Base-by-base conservation (phyloP, 2,113 vertebrate genomes). In the Arizona elegans region DNA sequence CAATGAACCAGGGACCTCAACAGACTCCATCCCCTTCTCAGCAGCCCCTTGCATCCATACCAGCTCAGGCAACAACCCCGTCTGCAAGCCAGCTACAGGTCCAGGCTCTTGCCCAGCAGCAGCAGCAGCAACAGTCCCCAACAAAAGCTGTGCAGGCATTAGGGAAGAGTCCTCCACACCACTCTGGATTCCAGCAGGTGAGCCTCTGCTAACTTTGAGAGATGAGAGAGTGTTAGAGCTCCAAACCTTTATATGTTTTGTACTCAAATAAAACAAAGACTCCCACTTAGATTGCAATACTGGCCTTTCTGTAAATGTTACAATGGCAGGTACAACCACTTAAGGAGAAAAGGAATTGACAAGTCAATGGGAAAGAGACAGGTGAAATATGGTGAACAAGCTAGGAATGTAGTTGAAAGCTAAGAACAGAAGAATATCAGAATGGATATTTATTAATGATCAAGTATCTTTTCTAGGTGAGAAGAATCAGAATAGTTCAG, bases 151-250 rank as follows among this genome's bases (percentile, higher is more conserved):
- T 97, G 59, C 98, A 99, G 91, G 97, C 97, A 24, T 96, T 99
- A 96, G 98, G 98, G 94, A 99, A 99, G 97, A 99, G 99, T 96
- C 99, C 99, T 0, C 98, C 98, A 24, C 99, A 98, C 96, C 99
- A 99, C 97, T 98, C 98, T 0, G 98, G 98, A 65, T 98, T 99
- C 96, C 99, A 99, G 96, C 99, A 99, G 99, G 99, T 99, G 96
- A 96, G 92, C n/a, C 29, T 17, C 38, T 21, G 59, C 43, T 19
- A 38, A 38, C 7, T 50, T 89, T 19, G 75, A 47, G 24, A 11
- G 24, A 11, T 6, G 43, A 24, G 38, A 12, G 24, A 17, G 7
- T 7, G 15, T 24, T 17, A 11, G 52, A 24, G 8, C 38, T 2
- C 17, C 52, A 24, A 21, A 70, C 1, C 33, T 29, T 90, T 54